Percentiles rank a stretch among this genome's conserved stretches.
phyloP scores from a whole-genome alignment of 2,888 invertebrate species.

The Apamea anceps region DNA sequence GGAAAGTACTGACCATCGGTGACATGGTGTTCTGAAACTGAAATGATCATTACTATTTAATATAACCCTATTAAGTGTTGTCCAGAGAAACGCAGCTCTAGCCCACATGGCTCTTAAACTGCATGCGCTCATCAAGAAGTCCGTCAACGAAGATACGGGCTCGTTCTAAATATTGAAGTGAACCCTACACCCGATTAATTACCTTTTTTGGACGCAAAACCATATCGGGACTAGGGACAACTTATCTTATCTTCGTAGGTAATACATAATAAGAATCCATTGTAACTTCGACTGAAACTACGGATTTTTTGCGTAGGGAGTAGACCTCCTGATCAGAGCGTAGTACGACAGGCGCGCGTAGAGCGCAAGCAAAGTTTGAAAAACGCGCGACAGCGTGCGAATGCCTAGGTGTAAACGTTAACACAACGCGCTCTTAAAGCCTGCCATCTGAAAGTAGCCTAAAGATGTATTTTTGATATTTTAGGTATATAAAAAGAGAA shows the following conservation, averaged over 20 bases:
- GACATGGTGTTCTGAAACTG: slow-evolving; percentile 48
- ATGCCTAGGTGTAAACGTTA: background rate
- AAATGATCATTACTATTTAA: background rate
- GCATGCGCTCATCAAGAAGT: background rate
- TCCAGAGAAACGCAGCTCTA: background rate
- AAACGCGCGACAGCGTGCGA: background rate
- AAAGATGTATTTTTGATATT: background rate
- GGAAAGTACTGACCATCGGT: slow-evolving; percentile 4
- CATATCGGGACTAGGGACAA: background rate
- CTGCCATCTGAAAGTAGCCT: background rate
- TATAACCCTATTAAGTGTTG: background rate
- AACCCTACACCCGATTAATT: background rate
- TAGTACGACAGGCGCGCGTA: background rate
- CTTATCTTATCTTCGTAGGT: background rate
- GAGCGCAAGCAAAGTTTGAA: background rate
- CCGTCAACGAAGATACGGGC: background rate
- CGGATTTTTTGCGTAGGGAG: background rate
- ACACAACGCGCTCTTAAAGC: background rate
- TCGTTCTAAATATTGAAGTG: background rate
- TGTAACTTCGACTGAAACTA: background rate
- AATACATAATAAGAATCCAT: background rate
- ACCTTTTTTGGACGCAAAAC: background rate
- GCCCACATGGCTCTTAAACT: background rate
- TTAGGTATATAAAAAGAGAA: background rate
- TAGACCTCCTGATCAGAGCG: background rate